Base-by-base conservation (phyloP, 2,113 vertebrate species). In the Otus sunia region DNA sequence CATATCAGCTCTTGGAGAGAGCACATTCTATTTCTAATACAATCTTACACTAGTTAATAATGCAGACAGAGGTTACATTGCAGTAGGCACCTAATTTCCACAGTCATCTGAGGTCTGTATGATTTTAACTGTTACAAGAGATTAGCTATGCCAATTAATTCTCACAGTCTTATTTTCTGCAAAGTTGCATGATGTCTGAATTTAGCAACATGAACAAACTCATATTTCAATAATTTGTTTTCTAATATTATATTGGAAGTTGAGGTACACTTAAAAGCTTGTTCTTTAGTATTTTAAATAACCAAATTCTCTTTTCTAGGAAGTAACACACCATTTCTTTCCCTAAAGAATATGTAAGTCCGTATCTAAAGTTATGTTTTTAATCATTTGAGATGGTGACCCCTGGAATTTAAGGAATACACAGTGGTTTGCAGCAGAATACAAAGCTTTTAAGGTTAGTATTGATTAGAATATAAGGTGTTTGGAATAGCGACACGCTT, bases 11-110 rank as follows among this genome's bases (percentile, higher is more conserved):
- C 72, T 67, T 39, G 29, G 32, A 83, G 63, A 83, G 43, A 86
- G 36, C 15, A 83, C 45, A 93, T 64, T 20, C 81, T 90, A 84
- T 94, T 97, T 96, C 79, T 67, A 92, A 67, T 86, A 74, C 29
- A 88, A 92, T 94, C 47, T 94, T 74, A 63, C 22, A 29, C 64
- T 92, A 86, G 34, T 95, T 94, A 95, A 96, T 96, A 96, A 94
- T 86, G 90, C 83, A 93, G 68, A 47, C 26, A 90, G 66, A 90
- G 86, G 92, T 94, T 96, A 89, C 36, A 41, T 83, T 81, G 73
- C 56, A 94, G 81, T 68, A 94, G 79, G 56, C 52, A 84, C 41
- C 47, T 94, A 91, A 96, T 93, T 96, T 97, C 79, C 69, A 92
- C 53, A 86, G 52, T 84, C 52, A 78, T 91, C 47, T 86, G 64